phyloP scores from a whole-genome alignment of 2,797 vertebrate genomes.

The Pseudomugil tenellus region DNA sequence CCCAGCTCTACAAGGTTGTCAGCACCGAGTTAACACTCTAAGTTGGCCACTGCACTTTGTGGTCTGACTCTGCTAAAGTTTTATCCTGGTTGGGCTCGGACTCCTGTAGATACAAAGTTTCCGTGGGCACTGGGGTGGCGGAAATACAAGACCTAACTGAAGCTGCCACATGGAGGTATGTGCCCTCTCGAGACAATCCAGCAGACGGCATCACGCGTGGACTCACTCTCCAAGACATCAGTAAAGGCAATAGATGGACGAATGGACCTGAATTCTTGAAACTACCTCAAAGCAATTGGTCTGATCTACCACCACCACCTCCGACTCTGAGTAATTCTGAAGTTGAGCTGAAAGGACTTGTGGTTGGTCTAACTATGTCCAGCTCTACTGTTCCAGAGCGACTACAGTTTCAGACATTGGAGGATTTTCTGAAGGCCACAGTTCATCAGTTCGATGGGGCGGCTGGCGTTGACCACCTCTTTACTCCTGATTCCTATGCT shows the following conservation, averaged over 20 bases:
- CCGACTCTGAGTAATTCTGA: neutral
- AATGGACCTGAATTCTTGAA: neutral
- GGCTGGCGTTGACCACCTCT: neutral
- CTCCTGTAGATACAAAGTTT: neutral
- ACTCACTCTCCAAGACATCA: neutral
- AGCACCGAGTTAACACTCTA: neutral
- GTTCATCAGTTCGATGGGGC: neutral
- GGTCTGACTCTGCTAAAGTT: neutral
- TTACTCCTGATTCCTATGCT: no score
- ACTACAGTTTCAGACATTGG: neutral
- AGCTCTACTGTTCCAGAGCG: no score
- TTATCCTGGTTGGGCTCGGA: neutral
- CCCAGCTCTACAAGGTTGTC: constrained; percentile 7
- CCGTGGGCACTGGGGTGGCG: neutral
- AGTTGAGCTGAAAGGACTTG: no score
- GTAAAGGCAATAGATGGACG: neutral
- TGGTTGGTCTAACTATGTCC: no score
- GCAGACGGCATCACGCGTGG: neutral
- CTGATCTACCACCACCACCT: neutral
- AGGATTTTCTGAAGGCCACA: neutral
- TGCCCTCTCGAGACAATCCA: neutral
- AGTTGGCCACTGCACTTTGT: neutral
- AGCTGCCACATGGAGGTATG: neutral
- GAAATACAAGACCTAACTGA: constrained; percentile 6
- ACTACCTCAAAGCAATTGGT: neutral